phyloP scores from a whole-genome alignment of 1,140 invertebrate genomes.

The Pseudomyrmex dendroicus region DNA sequence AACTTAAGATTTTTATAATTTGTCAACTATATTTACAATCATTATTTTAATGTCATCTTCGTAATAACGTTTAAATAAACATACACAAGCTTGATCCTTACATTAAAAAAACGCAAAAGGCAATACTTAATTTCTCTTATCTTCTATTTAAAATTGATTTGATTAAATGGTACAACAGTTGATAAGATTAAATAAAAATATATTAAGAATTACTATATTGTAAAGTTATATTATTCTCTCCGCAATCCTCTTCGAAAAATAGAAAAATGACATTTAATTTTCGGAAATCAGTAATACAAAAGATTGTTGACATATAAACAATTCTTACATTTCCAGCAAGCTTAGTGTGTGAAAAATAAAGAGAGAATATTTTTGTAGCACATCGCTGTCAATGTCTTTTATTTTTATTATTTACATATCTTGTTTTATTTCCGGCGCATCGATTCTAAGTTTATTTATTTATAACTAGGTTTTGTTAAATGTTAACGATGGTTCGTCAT shows the following conservation, averaged over 20 bases:
- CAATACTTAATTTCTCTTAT: background rate
- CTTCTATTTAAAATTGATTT: background rate
- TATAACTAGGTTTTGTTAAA: slow-evolving; percentile 38
- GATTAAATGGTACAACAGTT: background rate
- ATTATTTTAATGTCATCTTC: background rate
- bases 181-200: background rate
- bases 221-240: background rate
- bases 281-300: background rate
- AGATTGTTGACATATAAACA: background rate
- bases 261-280: background rate
- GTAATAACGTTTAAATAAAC: too few species aligned
- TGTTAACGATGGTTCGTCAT: slow-evolving; percentile 39
- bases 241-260: background rate
- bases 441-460: slow-evolving; percentile 58
- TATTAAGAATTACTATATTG: background rate
- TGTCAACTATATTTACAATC: too few species aligned
- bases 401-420: slow-evolving; percentile 22
- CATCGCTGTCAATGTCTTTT: slow-evolving; percentile 19
- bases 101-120: background rate
- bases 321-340: background rate
- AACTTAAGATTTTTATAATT: slow-evolving; percentile 8
- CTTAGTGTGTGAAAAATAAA: background rate
- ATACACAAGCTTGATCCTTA: background rate
- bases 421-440: slow-evolving; percentile 39
- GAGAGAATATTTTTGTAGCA: slow-evolving; percentile 32